Percentiles rank a stretch among this genome's conserved stretches.
phyloP scores from a whole-genome alignment of 1,140 invertebrate species.

The Solenopsis fugax region DNA sequence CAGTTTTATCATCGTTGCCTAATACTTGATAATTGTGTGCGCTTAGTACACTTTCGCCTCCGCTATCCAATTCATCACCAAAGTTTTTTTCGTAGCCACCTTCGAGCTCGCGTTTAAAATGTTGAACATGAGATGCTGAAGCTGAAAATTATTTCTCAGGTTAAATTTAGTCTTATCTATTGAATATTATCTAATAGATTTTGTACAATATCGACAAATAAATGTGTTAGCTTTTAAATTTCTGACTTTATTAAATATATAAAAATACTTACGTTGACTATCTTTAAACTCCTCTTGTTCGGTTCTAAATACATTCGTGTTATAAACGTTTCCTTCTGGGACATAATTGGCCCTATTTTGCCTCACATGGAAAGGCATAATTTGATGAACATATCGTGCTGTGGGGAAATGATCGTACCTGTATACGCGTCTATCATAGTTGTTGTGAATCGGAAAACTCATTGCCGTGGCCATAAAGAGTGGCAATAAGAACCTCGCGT shows the following conservation, averaged over 20 bases:
- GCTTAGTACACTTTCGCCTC: neutral
- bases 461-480: conserved; percentile 62
- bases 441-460: conserved; percentile 24
- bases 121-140: conserved; percentile 36
- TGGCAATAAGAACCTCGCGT: conserved; percentile 67
- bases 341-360: conserved; percentile 46
- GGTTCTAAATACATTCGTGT: neutral
- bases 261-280: conserved; percentile 22
- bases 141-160: conserved; percentile 27
- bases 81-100: neutral
- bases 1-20: conserved; percentile 82
- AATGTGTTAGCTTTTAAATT: neutral
- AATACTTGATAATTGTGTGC: conserved; percentile 38
- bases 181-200: neutral
- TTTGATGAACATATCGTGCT: conserved; percentile 38
- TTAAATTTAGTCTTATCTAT: neutral
- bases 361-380: conserved; percentile 14
- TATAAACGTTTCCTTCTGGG: neutral
- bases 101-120: neutral
- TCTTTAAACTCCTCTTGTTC: conserved; percentile 9
- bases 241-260: neutral
- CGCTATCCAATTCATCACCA: neutral
- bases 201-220: neutral
- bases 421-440: conserved; percentile 5
- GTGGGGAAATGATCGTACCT: conserved; percentile 8